phyloP scores from a whole-genome alignment of 1,140 invertebrate species.

The Phymorhynchus buccinoides region DNA sequence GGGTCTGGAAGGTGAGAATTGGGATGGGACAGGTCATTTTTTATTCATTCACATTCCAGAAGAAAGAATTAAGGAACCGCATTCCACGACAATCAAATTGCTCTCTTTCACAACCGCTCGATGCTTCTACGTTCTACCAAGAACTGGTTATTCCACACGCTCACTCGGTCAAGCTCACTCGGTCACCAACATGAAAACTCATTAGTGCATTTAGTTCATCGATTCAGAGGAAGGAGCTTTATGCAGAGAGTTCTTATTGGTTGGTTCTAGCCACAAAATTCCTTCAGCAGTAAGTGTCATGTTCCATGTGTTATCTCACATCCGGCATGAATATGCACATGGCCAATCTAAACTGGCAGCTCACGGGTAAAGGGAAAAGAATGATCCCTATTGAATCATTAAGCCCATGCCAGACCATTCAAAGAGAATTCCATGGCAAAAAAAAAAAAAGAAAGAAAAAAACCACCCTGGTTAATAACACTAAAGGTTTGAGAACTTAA shows the following conservation, averaged over 20 bases:
- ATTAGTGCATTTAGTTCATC: slow-evolving; percentile 33
- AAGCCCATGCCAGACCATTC: slow-evolving; percentile 39
- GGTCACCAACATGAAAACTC: slow-evolving; percentile 4
- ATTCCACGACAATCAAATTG: slow-evolving; percentile 28
- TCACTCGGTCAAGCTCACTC: slow-evolving; percentile 37
- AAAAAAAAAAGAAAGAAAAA: too few relatives aligned
- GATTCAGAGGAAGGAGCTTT: slow-evolving; percentile 12
- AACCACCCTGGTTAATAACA: slow-evolving; percentile 24
- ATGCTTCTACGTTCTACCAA: slow-evolving; percentile 38
- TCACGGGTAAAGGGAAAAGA: background rate
- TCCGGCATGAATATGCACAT: slow-evolving; percentile 31
- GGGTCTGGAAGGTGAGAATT: too few relatives aligned
- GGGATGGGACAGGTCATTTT: background rate
- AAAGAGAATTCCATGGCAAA: slow-evolving; percentile 26
- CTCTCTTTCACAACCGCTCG: slow-evolving; percentile 13
- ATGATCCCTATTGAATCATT: slow-evolving; percentile 7
- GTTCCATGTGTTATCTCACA: slow-evolving; percentile 3
- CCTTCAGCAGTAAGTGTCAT: background rate
- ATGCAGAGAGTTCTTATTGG: slow-evolving; percentile 19
- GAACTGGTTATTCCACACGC: slow-evolving; percentile 21
- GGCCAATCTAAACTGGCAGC: slow-evolving; percentile 28
- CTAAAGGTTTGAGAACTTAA: background rate
- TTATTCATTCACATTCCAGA: slow-evolving; percentile 32
- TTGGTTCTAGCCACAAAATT: background rate
- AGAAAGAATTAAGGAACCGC: slow-evolving; percentile 13